Conservation (phyloP, 2,113 vertebrate species). For the Python bivittatus region DNA sequence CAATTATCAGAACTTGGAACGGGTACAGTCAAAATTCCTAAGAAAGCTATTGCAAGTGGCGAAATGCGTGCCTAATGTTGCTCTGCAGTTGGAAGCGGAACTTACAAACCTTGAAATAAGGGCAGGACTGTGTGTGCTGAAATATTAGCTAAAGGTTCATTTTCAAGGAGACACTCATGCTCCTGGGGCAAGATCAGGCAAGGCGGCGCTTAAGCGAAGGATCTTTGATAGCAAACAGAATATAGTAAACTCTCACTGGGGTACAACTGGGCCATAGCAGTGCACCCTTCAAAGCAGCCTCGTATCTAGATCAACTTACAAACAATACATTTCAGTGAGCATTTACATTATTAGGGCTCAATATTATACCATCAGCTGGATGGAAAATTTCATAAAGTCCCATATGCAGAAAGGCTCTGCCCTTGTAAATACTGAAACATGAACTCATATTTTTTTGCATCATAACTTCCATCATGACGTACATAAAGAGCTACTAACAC, state of each 20-base stretch:
- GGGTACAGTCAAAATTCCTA: neutral
- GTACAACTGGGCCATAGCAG: neutral
- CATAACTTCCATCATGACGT: neutral
- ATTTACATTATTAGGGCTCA: neutral
- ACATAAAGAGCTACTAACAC: neutral
- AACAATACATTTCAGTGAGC: neutral
- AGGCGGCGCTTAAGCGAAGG: neutral
- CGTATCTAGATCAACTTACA: neutral
- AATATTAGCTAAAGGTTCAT: neutral
- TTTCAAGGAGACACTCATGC: neutral
- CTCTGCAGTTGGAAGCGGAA: neutral
- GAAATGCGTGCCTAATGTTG: neutral
- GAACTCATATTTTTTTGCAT: neutral
- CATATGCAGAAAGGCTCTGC: neutral
- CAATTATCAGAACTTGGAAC: neutral
- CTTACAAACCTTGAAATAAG: neutral
- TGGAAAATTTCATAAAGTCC: neutral
- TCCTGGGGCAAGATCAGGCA: neutral
- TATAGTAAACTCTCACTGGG: neutral
- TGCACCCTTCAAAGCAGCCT: neutral
- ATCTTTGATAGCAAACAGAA: neutral
- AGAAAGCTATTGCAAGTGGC: neutral
- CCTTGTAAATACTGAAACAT: neutral
- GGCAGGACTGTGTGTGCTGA: neutral
- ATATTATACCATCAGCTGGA: neutral